Evolutionary conservation across 2,113 vertebrate species (phyloP), one percentile per base, ranked within the genome.

Genomic region (Meles meles): DNA sequence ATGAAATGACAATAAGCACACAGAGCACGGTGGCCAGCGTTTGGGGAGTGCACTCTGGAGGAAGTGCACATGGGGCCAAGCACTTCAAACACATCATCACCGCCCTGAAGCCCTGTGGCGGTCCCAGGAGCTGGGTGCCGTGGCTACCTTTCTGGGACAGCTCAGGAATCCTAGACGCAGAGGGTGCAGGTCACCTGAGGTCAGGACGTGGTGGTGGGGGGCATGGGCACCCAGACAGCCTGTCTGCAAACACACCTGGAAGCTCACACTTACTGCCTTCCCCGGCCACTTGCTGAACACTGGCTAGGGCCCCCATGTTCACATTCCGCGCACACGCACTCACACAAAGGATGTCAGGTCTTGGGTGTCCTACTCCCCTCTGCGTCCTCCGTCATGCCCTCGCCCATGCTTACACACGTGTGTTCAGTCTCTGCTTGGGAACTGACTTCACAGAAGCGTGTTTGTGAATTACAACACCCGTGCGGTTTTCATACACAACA

Each of bases 331-430:
- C 6, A 34, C 57, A 13, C 11, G 14, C 65, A 80, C 7, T 74
- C 31, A 29, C 13, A 31, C 4, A 0, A 18, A 1, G 25, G 25
- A 25, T 27, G 0, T 7, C 7, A 21, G 10, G 39, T 13, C 76
- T 81, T 49, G 39, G 3, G 29, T 3, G 49, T 12, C 61, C 49
- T 13, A 52, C 79, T 49, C 37, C 57, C 52, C n/a, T 61, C 67
- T 29, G 7, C 23, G 47, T 11, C 15, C 44, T 23, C n/a, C 3
- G 0, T 31, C n/a, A 52, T 3, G 3, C 17, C 27, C 29, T 61
- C 6, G 20, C 79, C 65, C 57, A 0, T 7, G n/a, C 44, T 92
- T 42, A n/a, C 57, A 69, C 39, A 21, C 2, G 14, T 0, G 6
- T 18, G 57, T 18, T 65, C 74, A 4, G 15, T 18, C 47, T 14